Evolutionary conservation across 2,797 vertebrate genomes (phyloP), one percentile per base, ranked within the genome.

Genomic region (Echeneis naucrates): DNA sequence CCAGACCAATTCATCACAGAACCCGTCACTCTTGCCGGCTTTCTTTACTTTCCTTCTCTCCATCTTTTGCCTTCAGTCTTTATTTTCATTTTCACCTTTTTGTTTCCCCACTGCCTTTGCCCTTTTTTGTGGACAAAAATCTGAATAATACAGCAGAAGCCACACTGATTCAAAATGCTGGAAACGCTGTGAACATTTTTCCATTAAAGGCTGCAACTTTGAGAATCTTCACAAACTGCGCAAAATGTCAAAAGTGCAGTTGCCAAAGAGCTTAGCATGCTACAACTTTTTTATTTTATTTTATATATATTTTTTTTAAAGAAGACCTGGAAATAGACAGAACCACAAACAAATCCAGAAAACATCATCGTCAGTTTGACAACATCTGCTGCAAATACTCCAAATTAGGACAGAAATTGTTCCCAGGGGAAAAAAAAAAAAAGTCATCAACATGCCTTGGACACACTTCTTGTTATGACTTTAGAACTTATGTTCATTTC

Each of bases 1-100:
- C 82, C 64, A 82, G 60, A 76, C 57, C 84, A 74, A 85, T 91
- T 90, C 75, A 87, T 92, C 83, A 81, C 68, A 78, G 59, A 65
- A 64, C n/a, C 59, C 47, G 66, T 75, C 70, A 54, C 53, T 68
- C 77, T 80, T 83, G 74, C 10, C 8, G 3, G 45, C 32, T 61
- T 44, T 63, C 35, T 45, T 65, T 35, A 40, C 45, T 50, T 24
- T 47, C 52, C 50, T 40, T 27, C 32, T 64, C 47, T 68, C 42
- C 61, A 40, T 66, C 26, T 52, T 59, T 72, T 19, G n/a, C n/a
- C 14, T 57, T 48, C 33, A 44, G 26, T 38, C 35, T 59, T 48
- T 35, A n/a, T 59, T 24, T 57, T 59, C 23, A 58, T 55, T 55
- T 63, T 40, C 56, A 64, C 60, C 59, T 70, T 54, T 68, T 61